Percentiles rank a stretch among this genome's conserved stretches.
These are phyloP conservation scores for Smithornis capensis DNA, from an alignment of 2,113 vertebrate genomes.

Conservation along the genomic window DNA sequence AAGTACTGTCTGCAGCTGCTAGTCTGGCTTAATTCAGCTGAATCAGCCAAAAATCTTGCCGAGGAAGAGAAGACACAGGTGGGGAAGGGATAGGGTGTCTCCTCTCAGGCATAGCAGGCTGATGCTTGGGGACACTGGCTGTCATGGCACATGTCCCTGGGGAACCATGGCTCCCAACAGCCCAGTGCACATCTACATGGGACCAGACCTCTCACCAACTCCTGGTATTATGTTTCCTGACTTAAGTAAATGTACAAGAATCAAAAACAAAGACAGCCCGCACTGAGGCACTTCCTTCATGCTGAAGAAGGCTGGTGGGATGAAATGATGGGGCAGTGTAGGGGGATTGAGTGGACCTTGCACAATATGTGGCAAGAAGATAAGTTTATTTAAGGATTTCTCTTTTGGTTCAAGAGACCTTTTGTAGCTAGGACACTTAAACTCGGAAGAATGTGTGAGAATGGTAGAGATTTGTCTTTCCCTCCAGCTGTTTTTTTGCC, in stretches of 20 bases:
- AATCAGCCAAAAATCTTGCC: neutral
- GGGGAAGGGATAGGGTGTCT: neutral
- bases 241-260: neutral
- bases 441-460: too few relatives aligned
- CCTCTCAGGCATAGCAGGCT: rapidly evolving
- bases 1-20: neutral
- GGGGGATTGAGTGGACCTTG: too few relatives aligned
- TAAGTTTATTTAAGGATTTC: too few relatives aligned
- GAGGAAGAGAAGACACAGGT: neutral
- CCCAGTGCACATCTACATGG: neutral
- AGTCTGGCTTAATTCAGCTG: neutral
- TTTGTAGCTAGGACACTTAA: too few relatives aligned
- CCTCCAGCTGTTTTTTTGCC: too few relatives aligned
- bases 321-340: neutral
- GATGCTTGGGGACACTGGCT: neutral
- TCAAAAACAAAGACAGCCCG: neutral
- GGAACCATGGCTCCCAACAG: neutral
- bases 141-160: rapidly evolving
- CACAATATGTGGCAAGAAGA: too few relatives aligned
- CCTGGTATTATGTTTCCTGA: neutral
- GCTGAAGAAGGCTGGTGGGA: neutral
- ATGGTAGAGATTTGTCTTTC: too few relatives aligned
- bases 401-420: too few relatives aligned
- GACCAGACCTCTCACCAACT: neutral
- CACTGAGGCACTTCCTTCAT: neutral